Base-by-base conservation (phyloP, 2,113 vertebrate species). In the Limanda limanda region DNA sequence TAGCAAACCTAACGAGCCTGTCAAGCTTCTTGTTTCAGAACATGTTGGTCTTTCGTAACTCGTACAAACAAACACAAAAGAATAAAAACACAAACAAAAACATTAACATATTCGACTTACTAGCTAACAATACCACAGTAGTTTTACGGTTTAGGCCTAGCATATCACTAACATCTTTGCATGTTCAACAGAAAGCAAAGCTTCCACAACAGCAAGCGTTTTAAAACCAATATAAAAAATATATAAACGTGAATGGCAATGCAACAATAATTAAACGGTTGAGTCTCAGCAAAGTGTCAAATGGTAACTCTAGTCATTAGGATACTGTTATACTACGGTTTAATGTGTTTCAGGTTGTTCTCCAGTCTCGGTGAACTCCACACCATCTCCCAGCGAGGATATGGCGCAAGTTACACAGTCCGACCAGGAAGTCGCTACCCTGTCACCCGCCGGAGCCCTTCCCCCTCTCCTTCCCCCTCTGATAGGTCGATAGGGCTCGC, bases 301-400 rank as follows among this genome's bases (percentile, higher is more conserved):
- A 5, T 54, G 45, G 17, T 42, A 55, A 63, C 23, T 25, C 72
- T 14, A 14, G 15, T 47, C 14, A 14, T 4, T 47, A 47, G 13
- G 11, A 14, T 17, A 3, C 14, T 13, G 45, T 47, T 14, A 4
- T 14, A 1, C 6, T 18, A 17, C 1, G 31, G 24, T 56, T 54
- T 40, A 0, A 11, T 83, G 70, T 80, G 51, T 76, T 81, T 83
- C 95, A 98, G 98, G 95, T 96, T 99, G 94, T 99, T 99, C 94
- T 98, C 97, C 93, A 99, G 98, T 92, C 95, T 99, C 81, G 95
- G 98, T 65, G 98, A 99, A 78, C 96, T 99, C 87, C 97, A 97
- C 95, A 96, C 97, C 89, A 99, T 99, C 86, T 99, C 98, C 87
- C 97, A 98, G 94, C 95, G 97, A 91, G 97, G 96, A 92, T 96